These are phyloP conservation scores for Clostera curtula DNA, from an alignment of 2,888 invertebrate genomes.

Conservation along the genomic window DNA sequence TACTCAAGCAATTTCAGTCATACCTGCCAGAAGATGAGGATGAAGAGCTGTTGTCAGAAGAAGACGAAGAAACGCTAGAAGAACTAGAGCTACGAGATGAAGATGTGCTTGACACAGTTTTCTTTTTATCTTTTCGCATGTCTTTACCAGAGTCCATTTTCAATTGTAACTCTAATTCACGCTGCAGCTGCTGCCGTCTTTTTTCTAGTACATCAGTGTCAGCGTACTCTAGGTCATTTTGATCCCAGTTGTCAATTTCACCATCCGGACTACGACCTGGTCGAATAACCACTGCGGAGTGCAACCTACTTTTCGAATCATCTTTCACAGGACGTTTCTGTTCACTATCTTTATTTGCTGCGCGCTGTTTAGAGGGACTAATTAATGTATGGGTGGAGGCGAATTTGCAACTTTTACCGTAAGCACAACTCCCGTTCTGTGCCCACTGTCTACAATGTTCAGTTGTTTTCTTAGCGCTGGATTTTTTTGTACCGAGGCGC, in stretches of 20 bases:
- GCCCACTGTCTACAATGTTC: slow-evolving; percentile 87
- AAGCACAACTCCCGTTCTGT: slow-evolving; percentile 84
- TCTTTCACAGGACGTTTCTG: slow-evolving; percentile 71
- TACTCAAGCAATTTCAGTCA: slow-evolving; percentile 1
- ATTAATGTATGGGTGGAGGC: slow-evolving; percentile 83
- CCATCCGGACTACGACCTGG: slow-evolving; percentile 76
- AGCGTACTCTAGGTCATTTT: slow-evolving; percentile 85
- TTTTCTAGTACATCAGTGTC: slow-evolving; percentile 87
- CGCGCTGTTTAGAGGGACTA: slow-evolving; percentile 83
- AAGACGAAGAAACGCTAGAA: slow-evolving; percentile 78
- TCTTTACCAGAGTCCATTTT: slow-evolving; percentile 82
- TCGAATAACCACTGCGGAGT: slow-evolving; percentile 77
- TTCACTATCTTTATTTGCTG: slow-evolving; percentile 78
- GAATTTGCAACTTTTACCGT: slow-evolving; percentile 86
- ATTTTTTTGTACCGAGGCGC: slow-evolving; percentile 85
- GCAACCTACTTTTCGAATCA: slow-evolving; percentile 78
- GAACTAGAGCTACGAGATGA: slow-evolving; percentile 79
- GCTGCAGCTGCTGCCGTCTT: slow-evolving; percentile 82
- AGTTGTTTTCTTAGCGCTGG: slow-evolving; percentile 72
- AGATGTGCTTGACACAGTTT: slow-evolving; percentile 80
- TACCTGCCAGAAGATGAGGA: slow-evolving; percentile 75
- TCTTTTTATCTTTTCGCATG: slow-evolving; percentile 80
- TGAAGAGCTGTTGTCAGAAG: slow-evolving; percentile 79
- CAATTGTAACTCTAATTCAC: slow-evolving; percentile 85
- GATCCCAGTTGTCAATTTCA: slow-evolving; percentile 85